Conservation (phyloP, 2,888 invertebrate species). For the Macrostomum cliftonense region DNA sequence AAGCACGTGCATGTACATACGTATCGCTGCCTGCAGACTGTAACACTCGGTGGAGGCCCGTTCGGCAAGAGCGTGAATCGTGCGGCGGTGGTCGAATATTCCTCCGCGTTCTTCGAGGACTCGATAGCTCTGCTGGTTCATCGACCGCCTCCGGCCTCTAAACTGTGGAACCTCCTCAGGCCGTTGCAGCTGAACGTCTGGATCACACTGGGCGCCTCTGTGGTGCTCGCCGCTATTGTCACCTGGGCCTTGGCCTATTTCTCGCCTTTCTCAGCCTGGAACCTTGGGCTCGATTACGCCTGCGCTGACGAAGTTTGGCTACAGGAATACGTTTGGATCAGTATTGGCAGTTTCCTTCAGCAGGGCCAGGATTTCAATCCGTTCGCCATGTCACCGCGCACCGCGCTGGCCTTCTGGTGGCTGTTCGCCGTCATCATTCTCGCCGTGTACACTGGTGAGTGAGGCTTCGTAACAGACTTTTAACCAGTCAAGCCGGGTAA, state of each 20-base stretch:
- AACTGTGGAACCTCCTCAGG: neutral
- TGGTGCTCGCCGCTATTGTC: neutral
- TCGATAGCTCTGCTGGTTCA: neutral
- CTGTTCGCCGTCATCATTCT: neutral
- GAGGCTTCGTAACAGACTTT: too few relatives aligned
- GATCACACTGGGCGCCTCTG: neutral
- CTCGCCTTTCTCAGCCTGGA: neutral
- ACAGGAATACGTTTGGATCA: neutral
- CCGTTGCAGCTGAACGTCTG: neutral
- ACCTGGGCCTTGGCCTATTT: neutral
- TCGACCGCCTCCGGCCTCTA: neutral
- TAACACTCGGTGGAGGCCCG: too few relatives aligned
- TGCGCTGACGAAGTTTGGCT: neutral
- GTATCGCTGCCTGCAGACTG: too few relatives aligned
- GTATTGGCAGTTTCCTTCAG: neutral
- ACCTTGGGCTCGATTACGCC: neutral
- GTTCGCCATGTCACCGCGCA: neutral
- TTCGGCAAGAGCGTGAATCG: too few relatives aligned
- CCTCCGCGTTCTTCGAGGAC: neutral
- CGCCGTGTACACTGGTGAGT: neutral
- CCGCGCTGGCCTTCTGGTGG: constrained; percentile 2
- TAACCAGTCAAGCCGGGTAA: too few relatives aligned
- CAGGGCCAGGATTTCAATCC: neutral
- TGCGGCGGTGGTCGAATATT: too few relatives aligned
- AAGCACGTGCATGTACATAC: too few relatives aligned